These are phyloP conservation scores for Raillietiella orientalis DNA, from an alignment of 2,888 invertebrate genomes.

Conservation along the genomic window DNA sequence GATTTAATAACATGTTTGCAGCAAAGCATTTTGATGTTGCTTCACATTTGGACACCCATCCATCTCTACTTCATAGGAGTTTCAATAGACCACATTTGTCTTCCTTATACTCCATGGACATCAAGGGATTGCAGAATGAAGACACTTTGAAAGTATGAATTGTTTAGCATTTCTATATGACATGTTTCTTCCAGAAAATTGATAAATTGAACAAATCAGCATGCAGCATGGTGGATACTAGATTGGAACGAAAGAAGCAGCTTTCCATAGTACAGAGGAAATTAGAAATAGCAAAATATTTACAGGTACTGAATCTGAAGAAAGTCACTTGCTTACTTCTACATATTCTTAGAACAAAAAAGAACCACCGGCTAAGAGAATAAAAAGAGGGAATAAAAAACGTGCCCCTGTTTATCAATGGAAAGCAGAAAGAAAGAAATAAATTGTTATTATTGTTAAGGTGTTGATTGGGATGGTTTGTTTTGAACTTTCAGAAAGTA, in stretches of 20 bases:
- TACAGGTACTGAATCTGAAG: conserved; percentile 15
- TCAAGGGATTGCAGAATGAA: conserved; percentile 9
- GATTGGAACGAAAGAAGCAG: conserved; percentile 41
- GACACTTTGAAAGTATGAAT: conserved; percentile 12
- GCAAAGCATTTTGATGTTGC: conserved; percentile 28
- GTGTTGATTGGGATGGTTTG: no score
- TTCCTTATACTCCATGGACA: conserved; percentile 9
- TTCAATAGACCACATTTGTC: conserved; percentile 31
- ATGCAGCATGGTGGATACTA: conserved; percentile 36
- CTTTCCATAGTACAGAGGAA: conserved; percentile 40
- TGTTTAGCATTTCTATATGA: not conserved
- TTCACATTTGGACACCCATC: conserved; percentile 36
- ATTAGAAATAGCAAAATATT: conserved; percentile 30
- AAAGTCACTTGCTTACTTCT: no score
- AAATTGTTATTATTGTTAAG: no score
- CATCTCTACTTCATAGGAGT: conserved; percentile 27
- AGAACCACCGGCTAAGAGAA: conserved; percentile 19
- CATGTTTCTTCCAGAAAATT: conserved; percentile 14
- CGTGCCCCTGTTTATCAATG: conserved; percentile 43
- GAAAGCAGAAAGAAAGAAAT: conserved; percentile 46
- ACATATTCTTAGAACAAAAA: conserved; percentile 20
- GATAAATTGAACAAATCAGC: conserved; percentile 24
- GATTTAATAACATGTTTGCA: conserved; percentile 6
- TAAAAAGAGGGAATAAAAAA: conserved; percentile 26
- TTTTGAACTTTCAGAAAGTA: no score